These are phyloP conservation scores for Alligator sinensis DNA, from an alignment of 2,113 vertebrate genomes.

Conservation along the genomic window DNA sequence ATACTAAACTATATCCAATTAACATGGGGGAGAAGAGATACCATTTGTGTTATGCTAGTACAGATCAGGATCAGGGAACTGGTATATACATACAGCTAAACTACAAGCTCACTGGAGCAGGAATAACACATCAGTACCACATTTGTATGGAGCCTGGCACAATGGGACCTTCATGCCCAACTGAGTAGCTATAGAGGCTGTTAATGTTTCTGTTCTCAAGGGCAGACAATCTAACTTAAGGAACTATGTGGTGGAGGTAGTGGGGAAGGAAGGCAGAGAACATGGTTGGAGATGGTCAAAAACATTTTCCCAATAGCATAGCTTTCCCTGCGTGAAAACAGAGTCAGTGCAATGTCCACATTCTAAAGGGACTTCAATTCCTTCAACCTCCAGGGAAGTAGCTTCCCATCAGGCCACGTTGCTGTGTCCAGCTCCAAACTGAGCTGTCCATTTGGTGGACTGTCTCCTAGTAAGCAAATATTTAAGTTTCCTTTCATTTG, in stretches of 20 bases:
- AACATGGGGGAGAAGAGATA: neutral
- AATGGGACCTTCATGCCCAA: neutral
- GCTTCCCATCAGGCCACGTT: neutral
- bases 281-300: neutral
- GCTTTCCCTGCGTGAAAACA: neutral
- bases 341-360: too few relatives aligned
- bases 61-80: neutral
- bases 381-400: neutral
- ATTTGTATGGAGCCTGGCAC: neutral
- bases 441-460: neutral
- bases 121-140: neutral
- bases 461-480: neutral
- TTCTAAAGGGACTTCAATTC: neutral
- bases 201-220: neutral
- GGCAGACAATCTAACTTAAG: neutral
- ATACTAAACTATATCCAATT: neutral
- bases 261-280: neutral
- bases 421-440: accelerated
- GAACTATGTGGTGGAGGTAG: neutral
- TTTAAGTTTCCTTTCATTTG: neutral
- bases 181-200: too few relatives aligned
- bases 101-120: neutral
- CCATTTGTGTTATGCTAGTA: neutral
- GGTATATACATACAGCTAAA: neutral
- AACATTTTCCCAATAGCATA: accelerated